Conservation (phyloP, 2,113 vertebrate genomes). For the Albula goreensis region DNA sequence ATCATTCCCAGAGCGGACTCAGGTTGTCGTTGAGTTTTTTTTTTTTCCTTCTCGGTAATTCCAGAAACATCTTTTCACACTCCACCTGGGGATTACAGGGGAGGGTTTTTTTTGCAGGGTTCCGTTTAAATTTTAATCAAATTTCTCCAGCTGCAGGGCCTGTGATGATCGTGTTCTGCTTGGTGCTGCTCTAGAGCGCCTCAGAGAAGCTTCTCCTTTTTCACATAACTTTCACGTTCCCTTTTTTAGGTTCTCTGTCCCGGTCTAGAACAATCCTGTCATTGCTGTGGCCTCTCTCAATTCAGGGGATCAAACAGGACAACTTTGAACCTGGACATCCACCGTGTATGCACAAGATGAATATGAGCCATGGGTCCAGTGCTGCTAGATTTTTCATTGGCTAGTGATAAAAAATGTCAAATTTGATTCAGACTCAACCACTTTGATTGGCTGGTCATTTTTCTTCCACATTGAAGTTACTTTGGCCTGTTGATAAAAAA, state of each 20-base stretch:
- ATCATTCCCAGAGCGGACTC: conserved; percentile 1
- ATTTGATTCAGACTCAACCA: no score
- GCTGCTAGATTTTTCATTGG: no score
- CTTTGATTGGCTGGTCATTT: no score
- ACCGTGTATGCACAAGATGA: no score
- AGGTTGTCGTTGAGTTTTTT: not conserved
- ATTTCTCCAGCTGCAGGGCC: conserved; percentile 13
- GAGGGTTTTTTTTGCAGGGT: not conserved
- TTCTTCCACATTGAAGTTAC: no score
- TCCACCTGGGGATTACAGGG: not conserved
- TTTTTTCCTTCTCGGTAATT: not conserved
- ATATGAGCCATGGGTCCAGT: no score
- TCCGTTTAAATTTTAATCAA: conserved; percentile 4
- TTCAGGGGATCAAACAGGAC: no score
- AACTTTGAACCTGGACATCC: no score
- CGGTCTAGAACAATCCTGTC: no score
- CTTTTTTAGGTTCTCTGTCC: not conserved
- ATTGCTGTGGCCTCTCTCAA: no score
- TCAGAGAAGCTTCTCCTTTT: not conserved
- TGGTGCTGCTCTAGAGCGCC: not conserved
- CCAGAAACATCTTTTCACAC: not conserved
- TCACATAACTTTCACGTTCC: not conserved
- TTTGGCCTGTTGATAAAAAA: no score
- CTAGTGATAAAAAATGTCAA: no score
- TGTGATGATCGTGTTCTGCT: not conserved